These are phyloP conservation scores for Zapornia atra DNA, from an alignment of 2,113 vertebrate genomes.

Conservation along the genomic window DNA sequence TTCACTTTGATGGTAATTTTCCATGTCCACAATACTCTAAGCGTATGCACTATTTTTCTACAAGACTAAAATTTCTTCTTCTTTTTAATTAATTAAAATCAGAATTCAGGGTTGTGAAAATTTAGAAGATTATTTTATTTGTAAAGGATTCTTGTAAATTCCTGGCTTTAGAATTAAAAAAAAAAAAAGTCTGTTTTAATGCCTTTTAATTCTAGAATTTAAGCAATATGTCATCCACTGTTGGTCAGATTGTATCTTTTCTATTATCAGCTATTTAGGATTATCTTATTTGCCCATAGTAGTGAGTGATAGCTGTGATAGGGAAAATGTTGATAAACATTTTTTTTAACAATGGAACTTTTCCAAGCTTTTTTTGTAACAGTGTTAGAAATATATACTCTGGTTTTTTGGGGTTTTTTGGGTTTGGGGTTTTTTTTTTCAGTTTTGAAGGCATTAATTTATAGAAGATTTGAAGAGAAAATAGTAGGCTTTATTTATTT, in stretches of 20 bases:
- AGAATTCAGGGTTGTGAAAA: neutral
- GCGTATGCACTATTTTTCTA: neutral
- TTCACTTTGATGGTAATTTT: neutral
- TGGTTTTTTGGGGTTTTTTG: too few relatives aligned
- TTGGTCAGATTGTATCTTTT: neutral
- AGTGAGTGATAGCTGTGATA: neutral
- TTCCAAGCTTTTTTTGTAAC: neutral
- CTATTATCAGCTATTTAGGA: neutral
- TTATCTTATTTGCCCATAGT: neutral
- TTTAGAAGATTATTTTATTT: neutral
- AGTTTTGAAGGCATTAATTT: neutral
- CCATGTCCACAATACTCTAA: neutral
- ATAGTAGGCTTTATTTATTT: neutral
- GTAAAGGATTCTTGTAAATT: neutral
- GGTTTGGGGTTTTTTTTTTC: neutral
- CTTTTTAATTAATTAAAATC: neutral
- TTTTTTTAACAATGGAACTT: neutral
- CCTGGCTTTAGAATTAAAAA: neutral
- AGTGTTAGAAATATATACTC: neutral
- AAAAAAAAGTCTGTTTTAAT: neutral
- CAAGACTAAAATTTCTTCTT: neutral
- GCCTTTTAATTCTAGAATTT: neutral
- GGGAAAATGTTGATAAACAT: neutral
- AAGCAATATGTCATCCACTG: neutral
- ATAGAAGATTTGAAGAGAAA: neutral